These are phyloP conservation scores for Anas platyrhynchos DNA, from an alignment of 2,113 vertebrate genomes.

Conservation along the genomic window DNA sequence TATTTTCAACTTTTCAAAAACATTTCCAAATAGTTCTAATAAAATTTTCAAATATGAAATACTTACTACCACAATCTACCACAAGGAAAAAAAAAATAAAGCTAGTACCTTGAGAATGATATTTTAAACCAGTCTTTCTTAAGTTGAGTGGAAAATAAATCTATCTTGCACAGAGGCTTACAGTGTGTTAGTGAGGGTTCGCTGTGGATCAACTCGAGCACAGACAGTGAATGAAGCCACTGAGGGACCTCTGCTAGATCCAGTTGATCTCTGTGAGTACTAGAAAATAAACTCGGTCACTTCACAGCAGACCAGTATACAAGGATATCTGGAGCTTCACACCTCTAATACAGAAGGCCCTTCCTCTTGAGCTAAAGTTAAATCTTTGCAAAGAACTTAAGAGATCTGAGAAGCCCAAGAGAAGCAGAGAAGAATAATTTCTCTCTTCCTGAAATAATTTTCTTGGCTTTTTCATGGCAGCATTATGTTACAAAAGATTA, in stretches of 20 bases:
- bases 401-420: not conserved
- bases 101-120: not conserved
- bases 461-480: not conserved
- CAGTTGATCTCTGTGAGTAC: not conserved
- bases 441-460: not conserved
- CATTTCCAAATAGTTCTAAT: not conserved
- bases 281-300: not conserved
- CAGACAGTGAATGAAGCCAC: not conserved
- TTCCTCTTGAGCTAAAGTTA: not conserved
- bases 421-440: not conserved
- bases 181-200: not conserved
- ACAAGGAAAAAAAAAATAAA: not conserved
- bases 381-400: not conserved
- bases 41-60: not conserved
- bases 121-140: not conserved
- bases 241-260: not conserved
- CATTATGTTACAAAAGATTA: not conserved
- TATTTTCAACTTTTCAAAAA: not conserved
- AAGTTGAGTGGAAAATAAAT: not conserved
- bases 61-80: not conserved
- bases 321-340: not conserved
- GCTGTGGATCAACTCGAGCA: not conserved
- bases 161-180: not conserved
- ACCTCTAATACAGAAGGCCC: not conserved
- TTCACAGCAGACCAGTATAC: not conserved